Base-by-base conservation (phyloP, 2,113 vertebrate genomes). In the Poicephalus gulielmi region DNA sequence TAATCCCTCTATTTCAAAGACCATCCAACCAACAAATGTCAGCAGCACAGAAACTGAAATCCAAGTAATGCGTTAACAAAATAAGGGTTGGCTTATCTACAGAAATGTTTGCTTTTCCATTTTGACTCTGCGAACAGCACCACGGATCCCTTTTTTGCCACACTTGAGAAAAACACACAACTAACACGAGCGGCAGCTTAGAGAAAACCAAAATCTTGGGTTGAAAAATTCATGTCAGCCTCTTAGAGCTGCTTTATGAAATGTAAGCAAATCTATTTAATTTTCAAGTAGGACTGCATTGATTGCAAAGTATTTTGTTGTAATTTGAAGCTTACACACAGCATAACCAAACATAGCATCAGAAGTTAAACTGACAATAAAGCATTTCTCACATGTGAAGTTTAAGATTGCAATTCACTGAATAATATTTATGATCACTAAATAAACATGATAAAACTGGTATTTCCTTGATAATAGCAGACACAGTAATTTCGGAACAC, bases 1-100 rank as follows among this genome's bases (percentile, higher is more conserved):
- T 95, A 91, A 92, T 73, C 86, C 76, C 69, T 93, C 76, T 41
- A 17, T 87, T 94, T 86, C 90, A 87, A 86, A 96, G 73, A 33
- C 66, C 74, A 89, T 88, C 62, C 92, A 93, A 62, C 39, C 80
- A 93, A 79, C 57, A 79, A 87, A 83, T 30, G 67, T 87, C 91
- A 94, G 67, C 83, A 91, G 80, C 66, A 74, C n/a, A 89, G 43
- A 52, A 86, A 41, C 31, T 66, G 71, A 89, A 94, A 92, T 46
- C 27, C n/a, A 55, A 70, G 62, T 11, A 83, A 80, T 0, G 17
- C 1, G 2, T 55, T 86, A 79, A 46, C n/a, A 88, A 81, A 69
- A 68, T 16, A 57, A 64, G 23, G 8, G 31, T 30, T 31, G 17
- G 9, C 60, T 66, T 39, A 53, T 23, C 49, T 53, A 44, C 22